Evolutionary conservation across 2,888 invertebrate genomes (phyloP), one percentile per base, ranked within the genome.

Genomic region (Bugulina stolonifera): DNA sequence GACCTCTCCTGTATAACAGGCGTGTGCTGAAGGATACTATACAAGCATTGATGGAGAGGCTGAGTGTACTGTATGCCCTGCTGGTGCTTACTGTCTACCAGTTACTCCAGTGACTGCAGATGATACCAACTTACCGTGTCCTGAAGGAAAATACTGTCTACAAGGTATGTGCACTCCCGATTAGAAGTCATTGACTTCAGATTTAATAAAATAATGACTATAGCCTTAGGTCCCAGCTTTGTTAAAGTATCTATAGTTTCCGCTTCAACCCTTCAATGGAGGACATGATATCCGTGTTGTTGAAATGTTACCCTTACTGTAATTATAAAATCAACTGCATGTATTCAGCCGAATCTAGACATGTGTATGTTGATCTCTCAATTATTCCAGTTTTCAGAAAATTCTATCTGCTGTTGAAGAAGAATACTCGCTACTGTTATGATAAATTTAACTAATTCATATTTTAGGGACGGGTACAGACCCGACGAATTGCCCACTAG

Each of bases 71-170:
- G 73, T 73, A 0, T 81, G 81, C 73, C 80, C 78, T 0, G 73
- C 73, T n/a, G 80, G 80, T 0, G 78, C 73, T 69, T 80, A 78
- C 76, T 81, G 81, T 74, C 74, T 80, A 43, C 81, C 81, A 27
- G 81, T 81, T 0, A 76, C 76, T 72, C 79, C 80, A 10, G 73
- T 76, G 27, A 82, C 82, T 73, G 78, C 80, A 14, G 76, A 79
- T 3, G 77, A 79, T 14, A 81, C 79, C 71, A 75, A 78, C 3
- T 78, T 78, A 73, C 75, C 77, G n/a, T 82, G 82, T 73, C 81
- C 80, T 34, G 74, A 74, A 14, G 82, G 82, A 35, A 79, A 81
- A 76, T 81, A 76, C 74, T 82, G 81, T 75, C 80, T 79, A 3
- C 69, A 74, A 76, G 80, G 80, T 80, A 72, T 71, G 73, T 54